phyloP scores from a whole-genome alignment of 2,113 vertebrate species.

The Panurus biarmicus region DNA sequence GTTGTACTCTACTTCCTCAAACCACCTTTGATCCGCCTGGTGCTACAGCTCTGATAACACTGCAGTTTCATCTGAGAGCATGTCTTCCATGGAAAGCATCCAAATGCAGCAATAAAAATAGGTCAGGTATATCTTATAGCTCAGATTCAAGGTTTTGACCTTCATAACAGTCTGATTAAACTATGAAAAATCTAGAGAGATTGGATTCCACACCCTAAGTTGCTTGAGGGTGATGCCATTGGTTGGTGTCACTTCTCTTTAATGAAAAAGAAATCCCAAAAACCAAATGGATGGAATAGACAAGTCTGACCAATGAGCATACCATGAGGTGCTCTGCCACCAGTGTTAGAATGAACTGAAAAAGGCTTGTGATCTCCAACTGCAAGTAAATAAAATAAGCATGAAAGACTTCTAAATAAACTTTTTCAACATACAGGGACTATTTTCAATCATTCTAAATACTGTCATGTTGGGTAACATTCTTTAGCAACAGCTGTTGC shows the following conservation, averaged over 20 bases:
- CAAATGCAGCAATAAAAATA: neutral
- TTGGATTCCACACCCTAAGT: neutral
- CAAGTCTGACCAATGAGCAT: neutral
- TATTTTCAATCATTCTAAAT: neutral
- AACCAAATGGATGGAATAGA: neutral
- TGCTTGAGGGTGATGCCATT: neutral
- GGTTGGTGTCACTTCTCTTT: neutral
- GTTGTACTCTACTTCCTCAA: neutral
- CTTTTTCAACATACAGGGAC: neutral
- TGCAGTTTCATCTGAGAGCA: neutral
- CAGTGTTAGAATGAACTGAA: neutral
- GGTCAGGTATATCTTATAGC: neutral
- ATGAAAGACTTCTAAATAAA: neutral
- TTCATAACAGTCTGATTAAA: neutral
- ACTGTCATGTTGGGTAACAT: neutral
- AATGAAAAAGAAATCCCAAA: neutral
- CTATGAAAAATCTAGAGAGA: neutral
- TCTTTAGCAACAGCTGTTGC: conserved; percentile 1
- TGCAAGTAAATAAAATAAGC: neutral
- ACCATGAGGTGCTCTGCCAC: neutral
- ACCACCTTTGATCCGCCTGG: neutral
- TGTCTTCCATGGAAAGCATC: neutral
- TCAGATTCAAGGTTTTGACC: neutral
- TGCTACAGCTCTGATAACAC: neutral
- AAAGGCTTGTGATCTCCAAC: neutral